Evolutionary conservation across 2,113 vertebrate genomes (phyloP), one percentile per base, ranked within the genome.

Genomic region (Monopterus albus): DNA sequence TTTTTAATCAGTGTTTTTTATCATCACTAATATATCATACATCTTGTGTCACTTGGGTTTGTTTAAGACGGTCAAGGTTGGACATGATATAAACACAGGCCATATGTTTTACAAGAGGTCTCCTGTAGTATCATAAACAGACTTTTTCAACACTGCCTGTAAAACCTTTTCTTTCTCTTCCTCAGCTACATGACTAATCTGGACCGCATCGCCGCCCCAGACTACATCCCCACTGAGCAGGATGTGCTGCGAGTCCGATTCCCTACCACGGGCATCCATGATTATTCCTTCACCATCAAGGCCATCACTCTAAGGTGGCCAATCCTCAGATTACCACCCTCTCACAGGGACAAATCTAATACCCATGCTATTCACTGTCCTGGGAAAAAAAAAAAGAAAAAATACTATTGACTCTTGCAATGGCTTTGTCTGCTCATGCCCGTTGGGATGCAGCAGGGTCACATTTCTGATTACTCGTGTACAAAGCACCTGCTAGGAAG

Each of bases 261-360:
- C 82, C 96, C 96, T 20, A 97, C 96, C 25, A 96, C 96, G 0
- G 96, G 96, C 79, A 97, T 97, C 84, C 95, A 96, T 0, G 96
- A 97, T 51, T 97, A 96, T 63, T 90, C 95, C 79, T 96, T 97
- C 79, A 92, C 81, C 0, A 88, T 97, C 72, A 91, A 95, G 66
- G 94, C 90, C 62, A 93, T 96, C 74, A 95, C 91, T 0, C 91
- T 97, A 62, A 95, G 96, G 96, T 97, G 79, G 20, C 49, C n/a
- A 1, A 13, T 52, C 35, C 50, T 73, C 56, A 26, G 14, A 64
- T 68, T 56, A 74, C 68, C 36, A 20, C 6, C 53, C 53, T 74
- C 64, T 76, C 49, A 53, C 47, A 62, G 58, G 21, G 15, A 50
- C 15, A 28, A 60, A 72, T 47, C 72, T 57, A 56, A 84, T 38